These are phyloP conservation scores for Macaria notata DNA, from an alignment of 2,888 invertebrate species.

Conservation along the genomic window DNA sequence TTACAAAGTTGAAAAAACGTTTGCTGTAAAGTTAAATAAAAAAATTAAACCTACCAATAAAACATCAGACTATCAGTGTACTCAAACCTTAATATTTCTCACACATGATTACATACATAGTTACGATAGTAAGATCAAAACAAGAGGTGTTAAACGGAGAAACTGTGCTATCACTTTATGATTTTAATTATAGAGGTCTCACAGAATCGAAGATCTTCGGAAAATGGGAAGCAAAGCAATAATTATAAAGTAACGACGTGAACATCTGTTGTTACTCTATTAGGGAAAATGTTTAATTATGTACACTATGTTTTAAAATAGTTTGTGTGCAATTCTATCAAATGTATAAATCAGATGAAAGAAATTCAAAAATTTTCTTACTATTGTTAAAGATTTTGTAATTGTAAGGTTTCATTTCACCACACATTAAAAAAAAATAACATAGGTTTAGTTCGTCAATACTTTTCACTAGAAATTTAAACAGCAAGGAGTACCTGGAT, in stretches of 20 bases:
- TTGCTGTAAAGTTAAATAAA: no score
- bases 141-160: constrained; percentile 54
- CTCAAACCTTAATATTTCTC: constrained; percentile 6
- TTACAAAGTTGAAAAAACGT: no score
- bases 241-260: constrained; percentile 39
- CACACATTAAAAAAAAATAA: no score
- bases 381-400: no score
- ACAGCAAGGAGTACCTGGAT: no score
- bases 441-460: no score
- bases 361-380: no score
- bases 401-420: no score
- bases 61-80: not conserved
- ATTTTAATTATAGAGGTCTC: constrained; percentile 34
- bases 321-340: no score
- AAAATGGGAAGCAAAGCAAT: constrained; percentile 32
- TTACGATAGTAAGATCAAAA: constrained; percentile 35
- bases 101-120: not conserved
- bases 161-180: constrained; percentile 43
- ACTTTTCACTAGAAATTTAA: no score
- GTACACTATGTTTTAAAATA: not conserved
- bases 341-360: no score
- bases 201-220: constrained; percentile 30
- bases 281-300: constrained; percentile 9
- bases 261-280: constrained; percentile 41
- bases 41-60: no score